Conservation (phyloP, 2,113 vertebrate genomes). For the Pholis gunnellus region DNA sequence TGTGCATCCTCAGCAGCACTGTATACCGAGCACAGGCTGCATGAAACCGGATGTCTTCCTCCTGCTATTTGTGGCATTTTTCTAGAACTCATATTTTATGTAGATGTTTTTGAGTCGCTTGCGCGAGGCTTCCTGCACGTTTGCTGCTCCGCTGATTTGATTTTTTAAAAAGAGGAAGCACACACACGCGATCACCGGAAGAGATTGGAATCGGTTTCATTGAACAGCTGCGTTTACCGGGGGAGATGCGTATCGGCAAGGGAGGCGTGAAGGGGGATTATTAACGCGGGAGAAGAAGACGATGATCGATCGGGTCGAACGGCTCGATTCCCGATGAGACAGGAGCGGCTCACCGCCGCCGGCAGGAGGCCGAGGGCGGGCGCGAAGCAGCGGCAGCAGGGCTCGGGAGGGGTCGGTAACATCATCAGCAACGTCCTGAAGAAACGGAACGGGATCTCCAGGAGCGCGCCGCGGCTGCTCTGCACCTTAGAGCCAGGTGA, state of each 20-base stretch:
- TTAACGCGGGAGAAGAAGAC: constrained; percentile 6
- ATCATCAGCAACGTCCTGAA: constrained; percentile 96
- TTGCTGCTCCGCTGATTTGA: background rate
- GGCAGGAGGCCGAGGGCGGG: constrained; percentile 88
- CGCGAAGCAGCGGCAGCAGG: constrained; percentile 84
- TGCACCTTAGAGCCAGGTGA: constrained; percentile 98
- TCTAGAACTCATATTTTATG: background rate
- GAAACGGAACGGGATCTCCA: constrained; percentile 94
- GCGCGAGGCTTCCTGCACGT: background rate
- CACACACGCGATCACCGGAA: constrained; percentile 10
- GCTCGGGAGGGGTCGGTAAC: constrained; percentile 89
- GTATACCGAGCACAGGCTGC: background rate
- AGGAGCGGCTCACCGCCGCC: constrained; percentile 85
- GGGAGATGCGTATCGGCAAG: background rate
- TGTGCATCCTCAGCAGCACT: constrained; percentile 39
- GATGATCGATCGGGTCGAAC: constrained; percentile 36
- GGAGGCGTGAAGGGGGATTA: background rate
- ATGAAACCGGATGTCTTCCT: constrained; percentile 3
- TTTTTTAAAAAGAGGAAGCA: background rate
- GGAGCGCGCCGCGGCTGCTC: constrained; percentile 94
- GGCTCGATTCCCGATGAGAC: constrained; percentile 85
- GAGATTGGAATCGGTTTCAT: constrained; percentile 24
- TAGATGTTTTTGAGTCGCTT: background rate
- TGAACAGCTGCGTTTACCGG: background rate
- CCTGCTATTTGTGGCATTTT: constrained; percentile 17